These are phyloP conservation scores for Otis tarda DNA, from an alignment of 2,113 vertebrate species.

Conservation along the genomic window DNA sequence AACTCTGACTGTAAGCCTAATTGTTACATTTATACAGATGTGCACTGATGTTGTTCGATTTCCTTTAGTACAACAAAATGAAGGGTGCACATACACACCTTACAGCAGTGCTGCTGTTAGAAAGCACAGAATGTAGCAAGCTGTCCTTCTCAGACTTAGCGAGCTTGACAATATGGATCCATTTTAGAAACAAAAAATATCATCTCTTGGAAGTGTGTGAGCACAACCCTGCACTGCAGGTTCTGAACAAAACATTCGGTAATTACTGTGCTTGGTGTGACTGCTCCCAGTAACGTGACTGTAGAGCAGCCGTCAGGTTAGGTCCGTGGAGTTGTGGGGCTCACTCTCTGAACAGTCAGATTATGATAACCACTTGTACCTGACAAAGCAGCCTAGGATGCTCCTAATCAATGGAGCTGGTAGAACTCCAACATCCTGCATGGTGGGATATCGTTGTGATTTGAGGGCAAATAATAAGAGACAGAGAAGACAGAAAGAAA, in stretches of 20 bases:
- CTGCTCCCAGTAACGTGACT: neutral
- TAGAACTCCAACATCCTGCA: neutral
- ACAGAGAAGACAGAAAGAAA: neutral
- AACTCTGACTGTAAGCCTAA: fast-evolving
- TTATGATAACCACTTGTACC: neutral
- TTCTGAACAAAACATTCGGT: neutral
- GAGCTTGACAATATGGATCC: neutral
- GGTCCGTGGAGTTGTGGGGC: neutral
- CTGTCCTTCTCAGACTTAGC: neutral
- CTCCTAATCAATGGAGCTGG: neutral
- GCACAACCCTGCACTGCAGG: neutral
- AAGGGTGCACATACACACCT: neutral
- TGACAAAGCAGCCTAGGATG: neutral
- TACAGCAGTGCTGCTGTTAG: fast-evolving
- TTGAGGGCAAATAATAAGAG: neutral
- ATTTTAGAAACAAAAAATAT: neutral
- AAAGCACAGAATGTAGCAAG: neutral
- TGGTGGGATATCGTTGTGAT: fast-evolving
- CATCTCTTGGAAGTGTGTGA: neutral
- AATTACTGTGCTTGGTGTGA: neutral
- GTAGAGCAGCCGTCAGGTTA: neutral
- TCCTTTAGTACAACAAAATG: neutral
- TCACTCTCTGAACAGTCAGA: neutral
- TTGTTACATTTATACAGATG: neutral
- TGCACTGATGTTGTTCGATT: neutral